Evolutionary conservation across 1,140 invertebrate species (phyloP), one percentile per base, ranked within the genome.

Genomic region (Mamestra configurata): DNA sequence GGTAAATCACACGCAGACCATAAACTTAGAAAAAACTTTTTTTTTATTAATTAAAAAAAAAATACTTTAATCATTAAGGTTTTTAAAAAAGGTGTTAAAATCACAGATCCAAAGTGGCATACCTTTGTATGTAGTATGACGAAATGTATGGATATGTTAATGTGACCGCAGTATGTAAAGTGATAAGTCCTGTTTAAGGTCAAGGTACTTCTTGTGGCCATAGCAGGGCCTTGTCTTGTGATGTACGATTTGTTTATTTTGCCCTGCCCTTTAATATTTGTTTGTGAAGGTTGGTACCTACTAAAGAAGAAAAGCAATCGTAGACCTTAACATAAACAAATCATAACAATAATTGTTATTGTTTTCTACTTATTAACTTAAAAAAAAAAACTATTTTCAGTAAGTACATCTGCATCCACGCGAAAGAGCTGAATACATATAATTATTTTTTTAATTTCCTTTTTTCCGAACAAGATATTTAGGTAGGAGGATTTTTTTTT

Each of bases 181-280:
- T 72, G n/a, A 20, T 37, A 37, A 53, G 43, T 53, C 70, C 70
- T 72, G n/a, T 64, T 64, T 64, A 40, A n/a, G 46, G 70, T 72
- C 70, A 72, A 72, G 70, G 70, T 51, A 15, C 27, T 53, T 51
- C 0, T 22, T 51, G 13, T 35, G 27, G 27, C 27, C 57, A 22
- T n/a, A 64, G 7, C 5, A 20, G 27, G 70, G 53, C 46, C 49
- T 72, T 72, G 70, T 37, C 4, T 22, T 40, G 10, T 61, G 31
- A 64, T 40, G 1, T 40, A 37, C 64, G 64, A 5, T 68, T 68
- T 68, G 22, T 49, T 68, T 68, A 18, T 46, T 10, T 40, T 37
- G 35, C 1, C 1, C 37, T 31, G 7, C 31, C 31, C 57, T 35
- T 61, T 31, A 27, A n/a, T 8, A 8, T 22, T 1, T 40, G 18